Evolutionary conservation across 2,888 invertebrate genomes (phyloP).

Genomic region (Drosophila colorata): DNA sequence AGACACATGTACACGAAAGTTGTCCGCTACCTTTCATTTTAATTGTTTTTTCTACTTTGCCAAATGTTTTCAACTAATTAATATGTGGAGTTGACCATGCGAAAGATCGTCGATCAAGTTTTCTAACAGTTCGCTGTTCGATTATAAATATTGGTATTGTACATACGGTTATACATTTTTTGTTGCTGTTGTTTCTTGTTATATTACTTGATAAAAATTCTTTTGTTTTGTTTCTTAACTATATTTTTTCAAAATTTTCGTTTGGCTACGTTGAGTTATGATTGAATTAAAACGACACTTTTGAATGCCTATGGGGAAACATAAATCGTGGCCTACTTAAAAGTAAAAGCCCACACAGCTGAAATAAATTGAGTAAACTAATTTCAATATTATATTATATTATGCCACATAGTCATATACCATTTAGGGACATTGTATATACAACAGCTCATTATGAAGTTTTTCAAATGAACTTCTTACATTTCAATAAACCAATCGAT

Average conservation of each 20-base stretch:
- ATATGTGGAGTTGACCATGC: neutral
- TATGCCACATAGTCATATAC: too few relatives aligned
- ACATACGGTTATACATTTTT: conserved; percentile 7
- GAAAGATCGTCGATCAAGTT: neutral
- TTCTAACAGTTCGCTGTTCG: neutral
- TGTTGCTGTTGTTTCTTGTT: neutral
- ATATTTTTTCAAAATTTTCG: conserved; percentile 12
- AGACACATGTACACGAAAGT: conserved; percentile 33
- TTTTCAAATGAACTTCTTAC: neutral
- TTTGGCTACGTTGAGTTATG: conserved; percentile 8
- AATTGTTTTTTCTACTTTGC: conserved; percentile 33
- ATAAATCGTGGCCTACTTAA: conserved; percentile 30
- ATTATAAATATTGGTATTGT: neutral
- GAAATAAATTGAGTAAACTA: neutral
- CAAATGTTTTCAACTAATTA: conserved; percentile 30
- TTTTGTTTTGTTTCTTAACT: conserved; percentile 1
- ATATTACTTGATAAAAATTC: neutral
- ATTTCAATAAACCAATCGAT: neutral
- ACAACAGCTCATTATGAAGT: neutral
- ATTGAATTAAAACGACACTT: conserved; percentile 10
- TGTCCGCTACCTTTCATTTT: conserved; percentile 40
- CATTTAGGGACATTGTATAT: neutral
- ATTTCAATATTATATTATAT: neutral
- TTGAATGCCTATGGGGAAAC: neutral
- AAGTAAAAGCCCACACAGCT: conserved; percentile 7